Conservation (phyloP, 1,140 invertebrate genomes). For the Bradysia coprophila region DNA sequence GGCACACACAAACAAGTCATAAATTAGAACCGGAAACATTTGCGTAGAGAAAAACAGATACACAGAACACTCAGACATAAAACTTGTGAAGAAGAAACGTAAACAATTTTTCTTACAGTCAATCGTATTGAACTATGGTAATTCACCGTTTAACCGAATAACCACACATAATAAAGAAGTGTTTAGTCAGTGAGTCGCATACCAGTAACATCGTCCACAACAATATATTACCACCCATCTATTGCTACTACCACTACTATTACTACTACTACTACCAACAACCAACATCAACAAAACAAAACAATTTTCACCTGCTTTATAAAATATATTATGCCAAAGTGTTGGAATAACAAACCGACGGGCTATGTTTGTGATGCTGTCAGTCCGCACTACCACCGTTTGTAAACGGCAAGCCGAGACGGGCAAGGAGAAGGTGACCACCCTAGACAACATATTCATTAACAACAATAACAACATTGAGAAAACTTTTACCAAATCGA, state of each 20-base stretch:
- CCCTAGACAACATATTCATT: not conserved
- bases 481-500: not conserved
- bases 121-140: too few relatives aligned
- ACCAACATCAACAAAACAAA: not conserved
- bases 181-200: not conserved
- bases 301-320: not conserved
- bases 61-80: too few relatives aligned
- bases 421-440: not conserved
- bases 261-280: not conserved
- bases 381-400: constrained; percentile 3
- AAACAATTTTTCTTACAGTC: too few relatives aligned
- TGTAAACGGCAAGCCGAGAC: constrained; percentile 3
- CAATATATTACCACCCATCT: too few relatives aligned
- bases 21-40: too few relatives aligned
- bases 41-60: too few relatives aligned
- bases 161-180: not conserved
- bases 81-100: too few relatives aligned
- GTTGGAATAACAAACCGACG: constrained; percentile 3
- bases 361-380: constrained; percentile 6
- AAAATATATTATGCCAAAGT: constrained; percentile 4
- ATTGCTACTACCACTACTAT: too few relatives aligned
- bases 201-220: not conserved
- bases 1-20: too few relatives aligned
- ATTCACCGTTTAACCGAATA: too few relatives aligned
- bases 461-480: not conserved